Base-by-base conservation (phyloP, 2,888 invertebrate genomes). In the Zaprionus bogoriensis region DNA sequence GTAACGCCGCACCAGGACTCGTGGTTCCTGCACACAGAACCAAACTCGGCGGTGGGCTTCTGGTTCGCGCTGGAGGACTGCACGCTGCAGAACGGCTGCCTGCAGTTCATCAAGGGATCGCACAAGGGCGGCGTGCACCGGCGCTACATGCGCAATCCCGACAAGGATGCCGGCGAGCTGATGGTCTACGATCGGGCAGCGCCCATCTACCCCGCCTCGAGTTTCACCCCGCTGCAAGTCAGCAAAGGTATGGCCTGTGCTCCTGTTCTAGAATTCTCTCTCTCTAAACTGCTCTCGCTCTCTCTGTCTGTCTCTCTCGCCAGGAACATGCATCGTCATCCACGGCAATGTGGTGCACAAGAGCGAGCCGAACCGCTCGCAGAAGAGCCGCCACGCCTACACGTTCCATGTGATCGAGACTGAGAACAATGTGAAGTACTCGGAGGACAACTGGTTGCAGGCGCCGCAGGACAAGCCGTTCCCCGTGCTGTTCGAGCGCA, bases 11-110 rank as follows among this genome's bases (percentile, higher is more conserved):
- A 97, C 90, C 97, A 97, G 91, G 99, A 99, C 89, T 94, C 96
- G 0, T 94, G 96, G 2, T 99, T 95, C 89, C 92, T 99, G 38
- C 93, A 95, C 89, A 96, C 97, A 0, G 96, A 96, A 14, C 98
- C 98, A 1, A 92, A 93, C 38, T 94, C 94, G 7, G 92, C 96
- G 0, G 90, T 96, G 1, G 99, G 99, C 0, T 95, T 98, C 87
- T 99, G 99, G 99, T 95, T 99, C 68, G 98, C 99, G 0, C 91
- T 99, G 4, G 98, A 99, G 86, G 98, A 99, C 87, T 96, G 98
- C 0, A 97, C 96, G 0, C 68, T 94, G 12, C 95, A 98, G 88
- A 99, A 99, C 89, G 99, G 99, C 3, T 99, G 99, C 87, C 92
- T 99, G 3, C 97, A 96, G 94, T 95, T 98, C 87, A 94, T 96